Evolutionary conservation across 2,797 vertebrate species (phyloP).

Genomic region (Eptatretus atami): DNA sequence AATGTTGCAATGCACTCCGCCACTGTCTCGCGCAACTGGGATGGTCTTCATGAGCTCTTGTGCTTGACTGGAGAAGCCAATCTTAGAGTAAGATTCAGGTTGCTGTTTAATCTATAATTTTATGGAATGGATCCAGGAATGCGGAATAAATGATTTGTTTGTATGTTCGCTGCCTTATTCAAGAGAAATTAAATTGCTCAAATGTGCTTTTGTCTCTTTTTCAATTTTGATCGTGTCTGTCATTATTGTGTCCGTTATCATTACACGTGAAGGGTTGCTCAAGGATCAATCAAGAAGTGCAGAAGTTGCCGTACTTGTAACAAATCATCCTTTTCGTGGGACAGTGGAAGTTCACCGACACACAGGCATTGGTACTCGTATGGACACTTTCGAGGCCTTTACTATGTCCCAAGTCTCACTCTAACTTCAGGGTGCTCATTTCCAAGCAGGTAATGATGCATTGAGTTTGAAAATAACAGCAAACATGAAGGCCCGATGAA

Average conservation of each 20-base stretch:
- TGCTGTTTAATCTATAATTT: too few species aligned
- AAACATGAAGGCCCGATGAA: too few species aligned
- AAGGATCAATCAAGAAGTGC: slow-evolving; percentile 30
- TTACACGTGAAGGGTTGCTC: slow-evolving; percentile 31
- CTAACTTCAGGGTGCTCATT: slow-evolving; percentile 75
- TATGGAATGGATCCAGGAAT: too few species aligned
- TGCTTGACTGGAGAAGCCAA: slow-evolving; percentile 64
- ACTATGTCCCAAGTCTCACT: slow-evolving; percentile 48
- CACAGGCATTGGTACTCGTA: slow-evolving; percentile 47
- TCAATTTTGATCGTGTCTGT: background rate
- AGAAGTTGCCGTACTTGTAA: slow-evolving; percentile 36
- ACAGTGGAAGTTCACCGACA: slow-evolving; percentile 31
- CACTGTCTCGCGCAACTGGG: slow-evolving; percentile 74
- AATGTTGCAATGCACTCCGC: slow-evolving; percentile 88
- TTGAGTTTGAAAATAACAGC: too few species aligned
- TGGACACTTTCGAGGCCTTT: slow-evolving; percentile 56
- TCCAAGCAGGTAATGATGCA: slow-evolving; percentile 22
- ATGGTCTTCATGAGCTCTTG: slow-evolving; percentile 97
- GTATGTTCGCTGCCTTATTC: too few species aligned
- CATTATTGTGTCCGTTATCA: slow-evolving; percentile 6
- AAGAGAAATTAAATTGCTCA: too few species aligned
- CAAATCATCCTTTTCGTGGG: slow-evolving; percentile 30
- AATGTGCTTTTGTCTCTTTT: too few species aligned
- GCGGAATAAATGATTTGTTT: too few species aligned
- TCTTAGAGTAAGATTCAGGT: slow-evolving; percentile 37